phyloP scores from a whole-genome alignment of 2,113 vertebrate genomes.

The Aphyosemion australe region DNA sequence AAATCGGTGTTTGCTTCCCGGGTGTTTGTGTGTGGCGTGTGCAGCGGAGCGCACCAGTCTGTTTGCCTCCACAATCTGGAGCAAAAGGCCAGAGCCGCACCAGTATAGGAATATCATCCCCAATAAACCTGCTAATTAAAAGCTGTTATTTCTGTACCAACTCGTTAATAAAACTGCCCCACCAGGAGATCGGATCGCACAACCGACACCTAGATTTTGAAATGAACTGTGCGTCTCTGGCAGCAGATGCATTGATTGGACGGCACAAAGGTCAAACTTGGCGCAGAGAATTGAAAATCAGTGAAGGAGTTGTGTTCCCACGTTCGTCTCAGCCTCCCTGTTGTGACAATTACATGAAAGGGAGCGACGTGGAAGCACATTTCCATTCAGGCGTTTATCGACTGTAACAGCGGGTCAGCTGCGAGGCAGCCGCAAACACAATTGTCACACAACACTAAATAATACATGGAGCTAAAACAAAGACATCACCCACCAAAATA shows the following conservation, averaged over 20 bases:
- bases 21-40: slow-evolving; percentile 43
- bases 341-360: slow-evolving; percentile 68
- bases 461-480: slow-evolving; percentile 68
- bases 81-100: slow-evolving; percentile 35
- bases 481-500: slow-evolving; percentile 64
- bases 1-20: slow-evolving; percentile 56
- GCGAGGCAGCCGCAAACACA: slow-evolving; percentile 54
- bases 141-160: slow-evolving; percentile 37
- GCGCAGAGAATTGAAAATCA: slow-evolving; percentile 66
- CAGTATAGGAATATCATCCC: slow-evolving; percentile 16
- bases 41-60: slow-evolving; percentile 42
- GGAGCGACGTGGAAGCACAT: slow-evolving; percentile 45
- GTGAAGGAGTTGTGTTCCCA: slow-evolving; percentile 58
- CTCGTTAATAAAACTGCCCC: slow-evolving; percentile 18
- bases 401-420: slow-evolving; percentile 66
- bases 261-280: slow-evolving; percentile 63
- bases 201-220: slow-evolving; percentile 13
- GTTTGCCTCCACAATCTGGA: slow-evolving; percentile 15
- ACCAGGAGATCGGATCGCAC: slow-evolving; percentile 34
- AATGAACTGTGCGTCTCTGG: slow-evolving; percentile 32
- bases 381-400: slow-evolving; percentile 57
- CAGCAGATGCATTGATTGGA: slow-evolving; percentile 57
- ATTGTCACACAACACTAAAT: slow-evolving; percentile 70
- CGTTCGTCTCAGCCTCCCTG: slow-evolving; percentile 43
- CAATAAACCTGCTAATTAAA: slow-evolving; percentile 45